Evolutionary conservation across 2,113 vertebrate genomes (phyloP).

Genomic region (Pseudonaja textilis): DNA sequence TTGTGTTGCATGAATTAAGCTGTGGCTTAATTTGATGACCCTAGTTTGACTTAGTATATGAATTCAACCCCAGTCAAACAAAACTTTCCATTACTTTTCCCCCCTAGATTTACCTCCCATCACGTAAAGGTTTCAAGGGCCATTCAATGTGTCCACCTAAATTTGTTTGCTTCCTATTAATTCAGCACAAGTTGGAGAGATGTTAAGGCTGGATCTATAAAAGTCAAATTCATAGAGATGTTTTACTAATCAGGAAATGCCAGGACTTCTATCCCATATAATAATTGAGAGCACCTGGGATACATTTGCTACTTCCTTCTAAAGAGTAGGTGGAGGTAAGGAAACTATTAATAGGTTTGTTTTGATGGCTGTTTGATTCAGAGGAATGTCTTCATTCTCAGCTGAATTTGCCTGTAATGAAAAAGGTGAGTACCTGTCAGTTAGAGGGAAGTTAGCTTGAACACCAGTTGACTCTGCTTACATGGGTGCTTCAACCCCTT

Average conservation of each 20-base stretch:
- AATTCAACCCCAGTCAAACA: neutral
- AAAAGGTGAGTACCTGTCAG: fast-evolving
- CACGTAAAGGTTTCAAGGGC: neutral
- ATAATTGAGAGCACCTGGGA: slow-evolving; percentile 59
- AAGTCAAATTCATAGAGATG: slow-evolving; percentile 24
- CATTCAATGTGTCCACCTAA: slow-evolving; percentile 13
- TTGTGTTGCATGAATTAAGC: neutral
- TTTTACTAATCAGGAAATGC: slow-evolving; percentile 43
- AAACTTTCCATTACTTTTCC: neutral
- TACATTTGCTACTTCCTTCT: slow-evolving; percentile 34
- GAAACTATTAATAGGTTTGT: slow-evolving; percentile 26
- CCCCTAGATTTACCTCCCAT: neutral
- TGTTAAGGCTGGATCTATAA: slow-evolving; percentile 40
- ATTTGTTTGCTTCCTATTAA: slow-evolving; percentile 10
- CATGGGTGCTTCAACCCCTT: slow-evolving; percentile 25
- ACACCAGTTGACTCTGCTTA: slow-evolving; percentile 24
- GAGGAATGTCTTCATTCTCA: neutral
- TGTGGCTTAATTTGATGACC: neutral
- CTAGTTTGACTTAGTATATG: neutral
- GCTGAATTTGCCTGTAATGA: neutral
- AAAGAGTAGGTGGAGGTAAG: slow-evolving; percentile 31
- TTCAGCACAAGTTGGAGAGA: slow-evolving; percentile 33
- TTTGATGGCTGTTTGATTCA: neutral
- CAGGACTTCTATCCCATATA: slow-evolving; percentile 49
- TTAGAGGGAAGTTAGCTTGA: fast-evolving